phyloP scores from a whole-genome alignment of 2,113 vertebrate genomes.

The Barbus barbus region DNA sequence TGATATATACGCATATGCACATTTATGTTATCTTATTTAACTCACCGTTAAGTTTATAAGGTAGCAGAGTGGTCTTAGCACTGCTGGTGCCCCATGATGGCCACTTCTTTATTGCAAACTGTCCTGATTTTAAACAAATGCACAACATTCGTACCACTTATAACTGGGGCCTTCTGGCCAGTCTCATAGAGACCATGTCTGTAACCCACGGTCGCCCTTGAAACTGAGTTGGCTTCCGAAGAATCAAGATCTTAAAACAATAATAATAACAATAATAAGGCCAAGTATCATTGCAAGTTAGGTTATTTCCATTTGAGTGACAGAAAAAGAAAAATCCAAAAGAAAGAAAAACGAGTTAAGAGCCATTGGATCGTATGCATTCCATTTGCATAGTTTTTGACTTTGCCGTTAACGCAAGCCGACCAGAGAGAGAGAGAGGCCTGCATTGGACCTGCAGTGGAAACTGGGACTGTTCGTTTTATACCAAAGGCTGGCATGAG shows the following conservation, averaged over 20 bases:
- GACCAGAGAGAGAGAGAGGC: conserved; percentile 57
- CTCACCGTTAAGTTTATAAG: conserved; percentile 91
- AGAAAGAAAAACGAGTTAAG: conserved; percentile 43
- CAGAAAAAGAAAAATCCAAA: conserved; percentile 46
- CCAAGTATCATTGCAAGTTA: conserved; percentile 76
- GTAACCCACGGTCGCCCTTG: conserved; percentile 92
- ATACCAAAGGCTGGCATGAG: conserved; percentile 35
- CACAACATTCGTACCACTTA: conserved; percentile 99
- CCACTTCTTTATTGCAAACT: conserved; percentile 98
- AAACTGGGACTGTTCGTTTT: not conserved
- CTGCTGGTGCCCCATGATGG: conserved; percentile 91
- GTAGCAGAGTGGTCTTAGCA: conserved; percentile 96
- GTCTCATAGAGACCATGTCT: conserved; percentile 99
- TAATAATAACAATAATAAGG: conserved; percentile 74
- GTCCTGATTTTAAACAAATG: conserved; percentile 99
- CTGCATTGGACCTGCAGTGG: conserved; percentile 50
- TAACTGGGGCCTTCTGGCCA: conserved; percentile 98
- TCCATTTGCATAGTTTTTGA: conserved; percentile 81
- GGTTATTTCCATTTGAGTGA: conserved; percentile 66
- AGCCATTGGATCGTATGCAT: conserved; percentile 72
- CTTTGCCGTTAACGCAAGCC: conserved; percentile 66
- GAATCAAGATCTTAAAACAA: conserved; percentile 97
- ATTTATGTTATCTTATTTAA: conserved; percentile 66
- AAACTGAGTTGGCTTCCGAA: conserved; percentile 95
- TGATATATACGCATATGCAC: conserved; percentile 73